These are phyloP conservation scores for Channa striata DNA, from an alignment of 2,797 vertebrate genomes.

Conservation along the genomic window DNA sequence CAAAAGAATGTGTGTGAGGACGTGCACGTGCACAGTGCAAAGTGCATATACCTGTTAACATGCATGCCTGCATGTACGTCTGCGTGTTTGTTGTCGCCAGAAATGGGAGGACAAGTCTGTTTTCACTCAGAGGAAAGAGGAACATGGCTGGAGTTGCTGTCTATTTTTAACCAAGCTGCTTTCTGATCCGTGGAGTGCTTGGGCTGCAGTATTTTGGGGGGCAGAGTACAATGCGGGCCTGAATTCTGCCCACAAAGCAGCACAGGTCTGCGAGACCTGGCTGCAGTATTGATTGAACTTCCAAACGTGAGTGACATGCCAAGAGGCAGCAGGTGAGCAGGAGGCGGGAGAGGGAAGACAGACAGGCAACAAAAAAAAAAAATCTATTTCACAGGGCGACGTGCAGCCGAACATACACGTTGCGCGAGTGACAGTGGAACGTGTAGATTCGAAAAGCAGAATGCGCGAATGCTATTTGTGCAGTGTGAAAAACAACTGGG, in stretches of 20 bases:
- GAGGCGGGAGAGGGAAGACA: slow-evolving; percentile 21
- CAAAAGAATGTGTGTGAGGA: background rate
- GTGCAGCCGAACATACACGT: slow-evolving; percentile 35
- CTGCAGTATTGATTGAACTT: slow-evolving; percentile 74
- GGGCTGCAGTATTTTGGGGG: slow-evolving; percentile 60
- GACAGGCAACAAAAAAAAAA: slow-evolving; percentile 33
- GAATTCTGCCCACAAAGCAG: slow-evolving; percentile 73
- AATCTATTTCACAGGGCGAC: slow-evolving; percentile 9
- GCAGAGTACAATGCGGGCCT: slow-evolving; percentile 54
- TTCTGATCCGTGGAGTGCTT: slow-evolving; percentile 64
- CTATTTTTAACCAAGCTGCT: slow-evolving; percentile 55
- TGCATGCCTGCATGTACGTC: background rate
- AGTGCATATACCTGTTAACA: background rate
- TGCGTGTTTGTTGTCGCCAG: background rate
- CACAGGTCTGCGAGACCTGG: slow-evolving; percentile 62
- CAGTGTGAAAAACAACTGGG: slow-evolving; percentile 21
- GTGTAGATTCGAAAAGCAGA: slow-evolving; percentile 21
- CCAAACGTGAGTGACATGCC: slow-evolving; percentile 72
- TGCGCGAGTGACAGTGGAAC: slow-evolving; percentile 22
- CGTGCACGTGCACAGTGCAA: background rate
- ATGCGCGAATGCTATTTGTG: background rate
- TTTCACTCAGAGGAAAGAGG: slow-evolving; percentile 19
- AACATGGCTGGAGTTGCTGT: slow-evolving; percentile 25
- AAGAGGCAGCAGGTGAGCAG: slow-evolving; percentile 47
- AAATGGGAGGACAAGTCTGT: slow-evolving; percentile 1